A percentile compares a stretch with the other conserved stretches of the same genome.
phyloP scores from a whole-genome alignment of 2,113 vertebrate species.

The Amblyopsis rosae region DNA sequence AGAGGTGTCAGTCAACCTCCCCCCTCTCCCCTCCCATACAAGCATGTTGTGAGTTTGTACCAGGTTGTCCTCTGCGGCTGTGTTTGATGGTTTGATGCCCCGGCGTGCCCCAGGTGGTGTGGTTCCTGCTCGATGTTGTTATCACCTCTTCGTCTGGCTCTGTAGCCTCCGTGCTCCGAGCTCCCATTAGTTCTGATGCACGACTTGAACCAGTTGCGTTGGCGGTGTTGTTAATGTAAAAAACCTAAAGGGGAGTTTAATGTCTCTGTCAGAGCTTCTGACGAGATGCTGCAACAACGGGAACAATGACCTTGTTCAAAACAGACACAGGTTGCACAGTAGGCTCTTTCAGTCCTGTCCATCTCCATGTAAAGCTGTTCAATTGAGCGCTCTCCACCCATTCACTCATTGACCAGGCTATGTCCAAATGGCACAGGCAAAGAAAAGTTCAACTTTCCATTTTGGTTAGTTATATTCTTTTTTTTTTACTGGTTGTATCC shows the following conservation, averaged over 20 bases:
- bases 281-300: conserved; percentile 38
- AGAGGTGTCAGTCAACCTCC: conserved; percentile 46
- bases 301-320: conserved; percentile 33
- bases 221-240: conserved; percentile 13
- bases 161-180: background rate
- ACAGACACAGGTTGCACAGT: conserved; percentile 35
- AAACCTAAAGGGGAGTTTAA: conserved; percentile 12
- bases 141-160: conserved; percentile 16
- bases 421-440: conserved; percentile 36
- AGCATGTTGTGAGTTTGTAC: too few species aligned
- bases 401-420: background rate
- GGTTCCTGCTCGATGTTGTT: conserved; percentile 26
- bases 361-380: conserved; percentile 46
- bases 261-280: conserved; percentile 16
- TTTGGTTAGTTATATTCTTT: conserved; percentile 48
- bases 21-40: conserved; percentile 6
- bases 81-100: conserved; percentile 46
- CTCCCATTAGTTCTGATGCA: conserved; percentile 30
- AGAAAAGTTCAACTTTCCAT: conserved; percentile 56
- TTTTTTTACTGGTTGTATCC: conserved; percentile 40
- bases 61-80: background rate
- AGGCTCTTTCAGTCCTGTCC: conserved; percentile 32
- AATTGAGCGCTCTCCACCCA: conserved; percentile 36
- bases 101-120: conserved; percentile 25
- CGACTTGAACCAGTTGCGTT: conserved; percentile 7